phyloP scores from a whole-genome alignment of 2,113 vertebrate species.

The Megaleporinus macrocephalus region DNA sequence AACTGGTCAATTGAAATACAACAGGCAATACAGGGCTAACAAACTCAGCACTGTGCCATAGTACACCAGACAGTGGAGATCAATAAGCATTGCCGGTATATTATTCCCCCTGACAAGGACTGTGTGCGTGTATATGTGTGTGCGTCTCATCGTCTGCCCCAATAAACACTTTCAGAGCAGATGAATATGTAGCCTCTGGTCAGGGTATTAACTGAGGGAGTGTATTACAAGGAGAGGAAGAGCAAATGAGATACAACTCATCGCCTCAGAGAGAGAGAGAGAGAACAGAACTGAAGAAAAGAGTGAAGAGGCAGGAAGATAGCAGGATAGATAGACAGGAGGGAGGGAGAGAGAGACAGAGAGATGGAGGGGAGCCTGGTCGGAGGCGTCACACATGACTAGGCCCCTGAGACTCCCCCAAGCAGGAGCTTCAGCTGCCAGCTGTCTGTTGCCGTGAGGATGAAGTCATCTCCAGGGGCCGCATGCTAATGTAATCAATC shows the following conservation, averaged over 20 bases:
- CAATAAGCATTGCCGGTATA: constrained; percentile 45
- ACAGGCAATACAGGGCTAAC: constrained; percentile 26
- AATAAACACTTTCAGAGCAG: constrained; percentile 48
- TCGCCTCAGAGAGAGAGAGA: constrained; percentile 33
- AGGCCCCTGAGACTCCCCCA: constrained; percentile 58
- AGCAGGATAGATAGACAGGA: constrained; percentile 21
- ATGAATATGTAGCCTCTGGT: constrained; percentile 58
- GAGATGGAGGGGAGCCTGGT: constrained; percentile 48
- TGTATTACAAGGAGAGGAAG: constrained; percentile 42
- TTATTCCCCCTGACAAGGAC: constrained; percentile 33
- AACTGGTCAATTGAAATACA: background rate
- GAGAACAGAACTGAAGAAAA: constrained; percentile 3
- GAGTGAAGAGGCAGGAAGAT: background rate
- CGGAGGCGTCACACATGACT: constrained; percentile 63
- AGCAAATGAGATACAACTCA: constrained; percentile 36
- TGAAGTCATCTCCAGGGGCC: constrained; percentile 66
- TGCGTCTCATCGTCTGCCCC: constrained; percentile 33
- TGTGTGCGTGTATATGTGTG: constrained; percentile 8
- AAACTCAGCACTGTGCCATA: background rate
- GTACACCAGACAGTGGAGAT: constrained; percentile 44
- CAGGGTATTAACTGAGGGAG: constrained; percentile 42
- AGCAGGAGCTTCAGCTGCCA: constrained; percentile 63
- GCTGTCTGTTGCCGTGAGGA: constrained; percentile 70
- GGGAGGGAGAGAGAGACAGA: constrained; percentile 25
- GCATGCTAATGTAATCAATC: constrained; percentile 71